Conservation (phyloP, 2,888 invertebrate species). For the Tipula helvola region DNA sequence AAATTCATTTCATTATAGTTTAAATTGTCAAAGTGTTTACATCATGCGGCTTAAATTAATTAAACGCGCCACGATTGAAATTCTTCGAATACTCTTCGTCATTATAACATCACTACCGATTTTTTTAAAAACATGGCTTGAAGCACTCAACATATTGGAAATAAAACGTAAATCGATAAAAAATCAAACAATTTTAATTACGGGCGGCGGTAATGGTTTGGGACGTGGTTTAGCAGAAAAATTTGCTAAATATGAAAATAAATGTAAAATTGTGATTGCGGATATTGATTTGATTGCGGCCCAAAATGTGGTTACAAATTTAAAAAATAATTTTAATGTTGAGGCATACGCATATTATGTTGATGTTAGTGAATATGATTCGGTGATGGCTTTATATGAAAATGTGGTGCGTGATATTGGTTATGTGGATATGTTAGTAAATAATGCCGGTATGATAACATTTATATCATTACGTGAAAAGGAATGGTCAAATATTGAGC, state of each 20-base stretch:
- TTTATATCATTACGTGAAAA: slow-evolving; percentile 31
- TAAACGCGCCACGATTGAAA: background rate
- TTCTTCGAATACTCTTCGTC: background rate
- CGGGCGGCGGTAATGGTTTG: slow-evolving; percentile 24
- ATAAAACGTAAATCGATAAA: background rate
- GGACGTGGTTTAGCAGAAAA: slow-evolving; percentile 22
- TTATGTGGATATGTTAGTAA: slow-evolving; percentile 36
- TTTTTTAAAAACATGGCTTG: background rate
- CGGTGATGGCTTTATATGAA: slow-evolving; percentile 11
- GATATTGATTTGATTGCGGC: slow-evolving; percentile 17
- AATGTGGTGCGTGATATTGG: slow-evolving; percentile 23
- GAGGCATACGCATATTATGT: background rate
- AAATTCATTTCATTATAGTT: background rate
- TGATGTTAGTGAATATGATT: slow-evolving; percentile 14
- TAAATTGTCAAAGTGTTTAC: too few species aligned
- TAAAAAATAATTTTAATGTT: slow-evolving; percentile 14
- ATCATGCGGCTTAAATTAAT: background rate
- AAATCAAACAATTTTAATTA: background rate
- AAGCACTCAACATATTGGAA: background rate
- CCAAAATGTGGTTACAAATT: slow-evolving; percentile 10
- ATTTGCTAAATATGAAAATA: slow-evolving; percentile 20
- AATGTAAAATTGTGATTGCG: slow-evolving; percentile 16
- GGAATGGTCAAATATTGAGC: slow-evolving; percentile 32
- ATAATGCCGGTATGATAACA: slow-evolving; percentile 37
- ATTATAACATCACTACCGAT: background rate